Evolutionary conservation across 1,140 invertebrate genomes (phyloP).

Genomic region (Reticulitermes speratus): DNA sequence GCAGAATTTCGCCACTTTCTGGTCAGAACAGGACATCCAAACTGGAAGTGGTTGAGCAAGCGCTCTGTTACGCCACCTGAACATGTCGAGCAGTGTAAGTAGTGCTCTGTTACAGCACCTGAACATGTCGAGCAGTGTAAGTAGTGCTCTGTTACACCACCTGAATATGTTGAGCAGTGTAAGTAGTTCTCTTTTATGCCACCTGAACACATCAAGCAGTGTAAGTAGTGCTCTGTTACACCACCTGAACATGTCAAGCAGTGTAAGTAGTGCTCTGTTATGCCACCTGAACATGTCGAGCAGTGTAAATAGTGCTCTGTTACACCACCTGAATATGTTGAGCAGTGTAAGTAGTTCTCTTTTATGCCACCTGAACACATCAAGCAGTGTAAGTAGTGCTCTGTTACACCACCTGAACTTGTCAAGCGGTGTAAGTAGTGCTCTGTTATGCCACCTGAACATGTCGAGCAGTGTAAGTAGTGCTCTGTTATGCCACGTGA

Average conservation of each 20-base stretch:
- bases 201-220: no score
- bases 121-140: no score
- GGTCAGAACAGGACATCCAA: slow-evolving; percentile 66
- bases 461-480: slow-evolving; percentile 39
- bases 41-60: slow-evolving; percentile 73
- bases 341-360: slow-evolving; percentile 43
- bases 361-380: slow-evolving; percentile 37
- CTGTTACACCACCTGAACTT: no score
- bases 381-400: slow-evolving; percentile 21
- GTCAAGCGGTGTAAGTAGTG: slow-evolving; percentile 41
- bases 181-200: not conserved
- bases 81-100: slow-evolving; percentile 26
- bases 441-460: slow-evolving; percentile 41
- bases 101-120: not conserved
- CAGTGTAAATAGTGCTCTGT: slow-evolving; percentile 16
- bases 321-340: no score
- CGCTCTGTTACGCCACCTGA: slow-evolving; percentile 43
- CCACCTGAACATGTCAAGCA: slow-evolving; percentile 28
- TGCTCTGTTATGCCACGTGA: slow-evolving; percentile 43
- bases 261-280: slow-evolving; percentile 46
- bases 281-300: slow-evolving; percentile 30
- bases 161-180: slow-evolving; percentile 27
- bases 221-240: slow-evolving; percentile 45
- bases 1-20: slow-evolving; percentile 74
- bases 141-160: slow-evolving; percentile 46